Base-by-base conservation (phyloP, 2,888 invertebrate genomes). In the Poecilus cupreus region DNA sequence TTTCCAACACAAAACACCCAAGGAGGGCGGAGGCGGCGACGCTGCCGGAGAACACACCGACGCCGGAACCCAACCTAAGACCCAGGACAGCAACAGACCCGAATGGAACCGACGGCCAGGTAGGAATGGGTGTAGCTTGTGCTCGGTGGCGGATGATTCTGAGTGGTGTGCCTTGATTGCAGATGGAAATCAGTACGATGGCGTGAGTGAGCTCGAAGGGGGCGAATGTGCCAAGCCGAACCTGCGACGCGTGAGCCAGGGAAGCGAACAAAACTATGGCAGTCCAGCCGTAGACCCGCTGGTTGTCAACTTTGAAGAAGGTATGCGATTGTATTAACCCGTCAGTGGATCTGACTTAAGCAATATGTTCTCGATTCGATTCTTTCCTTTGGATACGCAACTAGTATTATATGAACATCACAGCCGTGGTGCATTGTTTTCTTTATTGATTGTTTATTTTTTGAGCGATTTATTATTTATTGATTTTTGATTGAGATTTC, bases 281-380 rank as follows among this genome's bases (percentile, higher is more conserved):
- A 87, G 86, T 75, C 85, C 88, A 84, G 92, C 93, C 70, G 93
- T 93, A 83, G 94, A 94, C 88, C 93, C 94, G 49, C 91, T 95
- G 86, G 94, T 94, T 86, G 94, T 94, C 87, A 94, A 93, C 91
- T 94, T 94, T 89, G 94, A 94, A 91, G 94, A 94, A 94, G 94
- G 94, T 94, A 94, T 94, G 94, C 93, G 93, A 88, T 92, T 94
- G 81, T 81, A 81, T 75, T 81, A 81, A 81, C 32, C 16, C 37
- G 64, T 78, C 46, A 78, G 54, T 39, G 37, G 77, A 54, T 54
- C 60, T 54, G 37, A 57, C 77, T 57, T 77, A 37, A 72, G 43
- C 46, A 72, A 46, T 72, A 46, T 68, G 68, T 68, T 68, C 46
- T 74, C 74, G 46, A 26, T 75, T 70, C 70, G 32, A 51, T 51